phyloP scores from a whole-genome alignment of 2,113 vertebrate genomes.

The Synchiropus splendidus region DNA sequence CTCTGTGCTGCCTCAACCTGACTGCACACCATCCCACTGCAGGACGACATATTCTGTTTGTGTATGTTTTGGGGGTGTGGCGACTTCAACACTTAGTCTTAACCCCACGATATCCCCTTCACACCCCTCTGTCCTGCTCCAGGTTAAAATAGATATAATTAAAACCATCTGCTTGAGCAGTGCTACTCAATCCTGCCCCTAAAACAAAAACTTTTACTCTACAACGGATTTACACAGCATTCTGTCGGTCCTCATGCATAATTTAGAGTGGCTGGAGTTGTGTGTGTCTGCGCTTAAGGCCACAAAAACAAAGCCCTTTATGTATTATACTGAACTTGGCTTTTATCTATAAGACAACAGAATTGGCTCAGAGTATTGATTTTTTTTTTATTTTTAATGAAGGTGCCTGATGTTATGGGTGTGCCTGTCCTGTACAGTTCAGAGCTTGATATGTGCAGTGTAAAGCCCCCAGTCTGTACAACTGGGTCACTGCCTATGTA shows the following conservation, averaged over 20 bases:
- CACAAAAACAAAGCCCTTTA: no score
- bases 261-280: no score
- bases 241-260: no score
- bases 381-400: no score
- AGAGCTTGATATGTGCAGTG: constrained; percentile 3
- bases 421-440: constrained; percentile 10
- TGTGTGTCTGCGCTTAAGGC: no score
- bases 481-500: constrained; percentile 51
- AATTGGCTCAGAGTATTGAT: no score
- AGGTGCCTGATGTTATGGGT: constrained; percentile 8
- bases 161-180: constrained; percentile 56
- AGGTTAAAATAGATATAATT: constrained; percentile 53
- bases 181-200: constrained; percentile 29
- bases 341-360: no score
- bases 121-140: constrained; percentile 24
- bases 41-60: constrained; percentile 39
- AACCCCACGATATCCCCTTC: constrained; percentile 27
- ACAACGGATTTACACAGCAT: no score
- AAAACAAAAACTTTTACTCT: constrained; percentile 19
- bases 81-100: constrained; percentile 54
- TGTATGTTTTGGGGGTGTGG: constrained; percentile 26
- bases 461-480: constrained; percentile 14
- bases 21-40: constrained; percentile 59
- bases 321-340: no score
- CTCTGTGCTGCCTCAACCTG: constrained; percentile 44